Conservation (phyloP, 2,113 vertebrate species). For the Micromys minutus region DNA sequence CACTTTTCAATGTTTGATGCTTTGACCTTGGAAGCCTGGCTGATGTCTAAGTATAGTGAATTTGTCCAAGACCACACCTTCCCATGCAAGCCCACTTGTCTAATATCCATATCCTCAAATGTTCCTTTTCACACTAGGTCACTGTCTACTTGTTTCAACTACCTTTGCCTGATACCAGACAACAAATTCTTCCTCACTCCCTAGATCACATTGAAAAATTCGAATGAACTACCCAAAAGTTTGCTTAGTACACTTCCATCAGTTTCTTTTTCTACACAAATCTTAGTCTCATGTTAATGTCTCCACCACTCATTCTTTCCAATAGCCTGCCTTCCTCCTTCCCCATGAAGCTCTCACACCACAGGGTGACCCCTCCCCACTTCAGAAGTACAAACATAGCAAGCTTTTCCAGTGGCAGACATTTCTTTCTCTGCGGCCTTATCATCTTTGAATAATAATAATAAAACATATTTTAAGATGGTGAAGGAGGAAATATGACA, state of each 20-base stretch:
- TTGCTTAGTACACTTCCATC: neutral
- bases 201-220: too few species aligned
- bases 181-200: accelerated
- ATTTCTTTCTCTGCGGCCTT: neutral
- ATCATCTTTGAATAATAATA: neutral
- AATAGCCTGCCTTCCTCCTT: accelerated
- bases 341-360: accelerated
- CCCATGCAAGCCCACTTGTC: accelerated
- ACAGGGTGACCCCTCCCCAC: accelerated
- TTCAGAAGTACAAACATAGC: neutral
- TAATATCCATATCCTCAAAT: accelerated
- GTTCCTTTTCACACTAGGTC: neutral
- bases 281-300: neutral
- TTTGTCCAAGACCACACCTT: neutral
- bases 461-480: neutral
- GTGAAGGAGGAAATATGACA: neutral
- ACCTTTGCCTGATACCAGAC: neutral
- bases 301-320: neutral
- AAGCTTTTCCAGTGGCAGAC: neutral
- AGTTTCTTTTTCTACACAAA: neutral
- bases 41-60: neutral
- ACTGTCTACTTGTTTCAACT: neutral
- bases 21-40: neutral
- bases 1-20: neutral
- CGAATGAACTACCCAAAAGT: neutral